Evolutionary conservation across 2,113 vertebrate species (phyloP).

Genomic region (Laticauda laticaudata): DNA sequence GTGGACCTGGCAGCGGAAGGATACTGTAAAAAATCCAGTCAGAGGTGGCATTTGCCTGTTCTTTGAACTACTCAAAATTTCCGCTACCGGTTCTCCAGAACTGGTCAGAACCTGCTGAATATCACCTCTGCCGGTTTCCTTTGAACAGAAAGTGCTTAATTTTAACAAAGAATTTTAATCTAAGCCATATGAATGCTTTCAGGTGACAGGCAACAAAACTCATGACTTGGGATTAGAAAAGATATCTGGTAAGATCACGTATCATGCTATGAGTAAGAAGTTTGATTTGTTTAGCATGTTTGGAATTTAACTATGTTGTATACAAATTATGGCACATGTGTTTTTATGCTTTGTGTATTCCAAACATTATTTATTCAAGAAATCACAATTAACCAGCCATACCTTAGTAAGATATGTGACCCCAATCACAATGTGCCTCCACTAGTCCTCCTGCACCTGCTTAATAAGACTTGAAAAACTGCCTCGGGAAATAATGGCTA

Average conservation of each 20-base stretch:
- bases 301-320: not conserved
- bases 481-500: not conserved
- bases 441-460: not conserved
- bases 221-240: not conserved
- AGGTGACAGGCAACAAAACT: not conserved
- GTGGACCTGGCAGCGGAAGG: no score
- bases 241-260: not conserved
- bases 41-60: no score
- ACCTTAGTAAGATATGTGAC: not conserved
- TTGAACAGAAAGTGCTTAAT: not conserved
- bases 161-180: not conserved
- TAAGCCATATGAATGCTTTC: not conserved
- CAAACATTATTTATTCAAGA: not conserved
- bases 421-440: not conserved
- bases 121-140: not conserved
- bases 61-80: no score
- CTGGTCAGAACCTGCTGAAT: no score
- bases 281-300: not conserved
- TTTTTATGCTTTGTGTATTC: not conserved
- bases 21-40: no score
- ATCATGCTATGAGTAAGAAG: not conserved
- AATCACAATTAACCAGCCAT: not conserved
- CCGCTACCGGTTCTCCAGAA: no score
- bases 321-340: not conserved
- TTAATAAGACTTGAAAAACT: not conserved